Base-by-base conservation (phyloP, 2,113 vertebrate species). In the Chloroceryle aenea region DNA sequence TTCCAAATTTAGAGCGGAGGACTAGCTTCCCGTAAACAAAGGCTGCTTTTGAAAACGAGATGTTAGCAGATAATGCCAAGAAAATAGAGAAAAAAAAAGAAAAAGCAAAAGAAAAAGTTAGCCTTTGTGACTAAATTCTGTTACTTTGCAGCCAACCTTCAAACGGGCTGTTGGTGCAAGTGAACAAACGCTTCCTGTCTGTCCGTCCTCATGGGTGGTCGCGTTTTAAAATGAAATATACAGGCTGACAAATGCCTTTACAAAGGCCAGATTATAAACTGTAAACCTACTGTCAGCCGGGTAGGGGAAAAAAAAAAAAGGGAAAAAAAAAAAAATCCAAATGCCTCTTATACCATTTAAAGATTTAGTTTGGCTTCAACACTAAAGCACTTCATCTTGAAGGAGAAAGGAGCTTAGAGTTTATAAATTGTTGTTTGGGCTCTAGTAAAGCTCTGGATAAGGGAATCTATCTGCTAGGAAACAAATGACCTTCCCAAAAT, bases 161-260 rank as follows among this genome's bases (percentile, higher is more conserved):
- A 91, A 97, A 98, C n/a, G 89, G 95, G 85, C 97, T 93, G 97
- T 93, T 96, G 97, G 97, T 98, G 97, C 95, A 95, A 97, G 91
- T 97, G 96, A 98, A 97, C 96, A 97, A 97, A 97, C 71, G 96
- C 98, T 98, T 98, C 98, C 98, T 98, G 98, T 98, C 97, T 97
- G 96, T 94, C 97, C 63, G 40, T 98, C 97, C 98, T 98, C 98
- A 97, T 99, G 99, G 99, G 99, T 99, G 99, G 99, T 99, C 99
- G 98, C 52, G 80, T 98, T 98, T 98, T 96, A 98, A 97, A 98
- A 98, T 98, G 97, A 98, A 98, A 98, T 98, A 98, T 98, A 98
- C 98, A 98, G 98, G 98, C 98, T 99, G 98, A 98, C 98, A 99
- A 99, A 99, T 99, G 98, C 98, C 97, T 98, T 98, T 98, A 98